Conservation (phyloP, 2,888 invertebrate genomes). For the Escarpia spicata region DNA sequence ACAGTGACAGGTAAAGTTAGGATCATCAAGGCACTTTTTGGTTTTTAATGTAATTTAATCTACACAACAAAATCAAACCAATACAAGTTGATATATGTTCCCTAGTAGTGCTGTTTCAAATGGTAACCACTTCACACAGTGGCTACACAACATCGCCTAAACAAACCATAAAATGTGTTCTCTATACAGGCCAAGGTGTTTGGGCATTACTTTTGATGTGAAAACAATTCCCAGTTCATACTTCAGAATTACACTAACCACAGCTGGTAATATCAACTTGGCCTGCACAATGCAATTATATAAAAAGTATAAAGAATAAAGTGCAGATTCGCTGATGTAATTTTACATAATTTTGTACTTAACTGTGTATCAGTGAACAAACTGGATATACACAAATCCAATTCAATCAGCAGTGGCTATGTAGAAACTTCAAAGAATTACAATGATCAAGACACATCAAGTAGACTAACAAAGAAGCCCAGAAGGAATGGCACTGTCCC, state of each 20-base stretch:
- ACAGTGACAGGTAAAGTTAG: neutral
- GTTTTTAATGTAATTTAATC: too few species aligned
- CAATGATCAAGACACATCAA: neutral
- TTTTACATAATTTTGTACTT: too few species aligned
- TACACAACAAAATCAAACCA: too few species aligned
- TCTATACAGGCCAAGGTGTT: too few species aligned
- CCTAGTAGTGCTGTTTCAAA: too few species aligned
- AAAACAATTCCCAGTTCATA: neutral
- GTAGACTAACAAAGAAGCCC: neutral
- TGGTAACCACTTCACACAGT: too few species aligned
- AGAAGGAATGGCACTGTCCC: neutral
- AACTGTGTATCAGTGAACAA: too few species aligned
- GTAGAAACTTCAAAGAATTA: neutral
- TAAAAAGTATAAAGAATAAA: neutral
- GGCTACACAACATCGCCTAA: too few species aligned
- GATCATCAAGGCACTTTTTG: neutral
- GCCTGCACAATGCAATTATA: neutral
- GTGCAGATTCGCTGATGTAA: neutral
- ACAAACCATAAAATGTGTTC: too few species aligned
- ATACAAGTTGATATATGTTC: too few species aligned
- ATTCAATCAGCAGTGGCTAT: neutral
- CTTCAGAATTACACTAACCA: neutral
- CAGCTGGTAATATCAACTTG: neutral
- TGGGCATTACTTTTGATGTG: too few species aligned
- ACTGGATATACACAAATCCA: neutral